A percentile compares a stretch with the other conserved stretches of the same genome.
Conservation (phyloP, 2,888 invertebrate genomes). For the Tachystola acroxantha region DNA sequence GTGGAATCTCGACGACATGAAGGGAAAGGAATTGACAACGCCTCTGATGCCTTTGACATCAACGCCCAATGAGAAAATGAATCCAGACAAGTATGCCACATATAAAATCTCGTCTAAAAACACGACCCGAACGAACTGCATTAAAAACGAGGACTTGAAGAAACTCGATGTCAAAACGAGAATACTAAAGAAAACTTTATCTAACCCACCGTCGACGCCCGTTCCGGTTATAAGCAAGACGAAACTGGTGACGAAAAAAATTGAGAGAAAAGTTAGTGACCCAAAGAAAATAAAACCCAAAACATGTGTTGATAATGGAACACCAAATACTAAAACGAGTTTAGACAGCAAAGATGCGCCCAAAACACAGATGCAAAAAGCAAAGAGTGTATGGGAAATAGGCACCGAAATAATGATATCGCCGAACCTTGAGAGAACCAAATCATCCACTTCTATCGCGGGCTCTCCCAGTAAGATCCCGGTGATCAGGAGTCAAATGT, state of each 20-base stretch:
- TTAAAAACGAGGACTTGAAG: conserved; percentile 66
- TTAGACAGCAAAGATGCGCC: conserved; percentile 51
- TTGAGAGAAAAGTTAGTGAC: conserved; percentile 59
- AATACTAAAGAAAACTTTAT: conserved; percentile 74
- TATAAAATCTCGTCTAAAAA: conserved; percentile 71
- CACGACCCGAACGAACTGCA: conserved; percentile 50
- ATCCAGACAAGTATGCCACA: conserved; percentile 69
- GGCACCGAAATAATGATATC: conserved; percentile 59
- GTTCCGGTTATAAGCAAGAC: conserved; percentile 69
- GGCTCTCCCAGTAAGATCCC: conserved; percentile 81
- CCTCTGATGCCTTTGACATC: conserved; percentile 58
- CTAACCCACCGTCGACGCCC: conserved; percentile 71
- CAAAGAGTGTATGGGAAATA: conserved; percentile 76
- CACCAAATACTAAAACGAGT: conserved; percentile 56
- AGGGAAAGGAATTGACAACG: conserved; percentile 65
- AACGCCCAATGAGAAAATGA: conserved; percentile 57
- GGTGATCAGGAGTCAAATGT: conserved; percentile 76
- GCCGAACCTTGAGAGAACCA: conserved; percentile 65
- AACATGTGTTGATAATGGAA: conserved; percentile 52
- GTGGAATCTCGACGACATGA: conserved; percentile 79
- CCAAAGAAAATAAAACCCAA: conserved; percentile 65
- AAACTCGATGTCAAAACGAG: conserved; percentile 75
- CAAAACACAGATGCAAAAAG: conserved; percentile 69
- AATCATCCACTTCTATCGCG: conserved; percentile 74
- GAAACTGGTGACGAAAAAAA: conserved; percentile 59